phyloP scores from a whole-genome alignment of 2,888 invertebrate genomes.

The Heliconius ismenius region DNA sequence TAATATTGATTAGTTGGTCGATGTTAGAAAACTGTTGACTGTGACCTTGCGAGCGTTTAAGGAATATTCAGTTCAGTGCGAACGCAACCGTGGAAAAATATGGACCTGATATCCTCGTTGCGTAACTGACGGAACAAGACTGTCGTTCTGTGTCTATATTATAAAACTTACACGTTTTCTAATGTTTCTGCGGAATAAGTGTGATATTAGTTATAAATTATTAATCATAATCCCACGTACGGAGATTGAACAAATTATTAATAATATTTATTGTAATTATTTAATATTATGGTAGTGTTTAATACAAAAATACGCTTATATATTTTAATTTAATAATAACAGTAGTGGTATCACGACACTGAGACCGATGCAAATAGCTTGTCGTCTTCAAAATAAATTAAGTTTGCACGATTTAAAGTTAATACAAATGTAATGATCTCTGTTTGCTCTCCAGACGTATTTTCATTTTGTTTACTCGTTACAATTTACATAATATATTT shows the following conservation, averaged over 20 bases:
- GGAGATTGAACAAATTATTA: slow-evolving; percentile 28
- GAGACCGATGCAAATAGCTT: slow-evolving; percentile 24
- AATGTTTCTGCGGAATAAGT: slow-evolving; percentile 51
- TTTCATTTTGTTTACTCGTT: slow-evolving; percentile 51
- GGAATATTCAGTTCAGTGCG: slow-evolving; percentile 46
- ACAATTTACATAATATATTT: slow-evolving; percentile 38
- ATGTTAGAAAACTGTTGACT: slow-evolving; percentile 56
- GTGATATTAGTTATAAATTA: slow-evolving; percentile 64
- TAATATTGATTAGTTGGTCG: slow-evolving; percentile 58
- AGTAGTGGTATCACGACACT: slow-evolving; percentile 19
- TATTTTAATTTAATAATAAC: slow-evolving; percentile 41
- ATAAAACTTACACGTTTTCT: slow-evolving; percentile 41
- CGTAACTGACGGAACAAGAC: slow-evolving; percentile 50
- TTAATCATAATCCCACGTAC: slow-evolving; percentile 17
- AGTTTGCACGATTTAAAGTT: slow-evolving; percentile 32
- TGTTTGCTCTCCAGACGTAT: slow-evolving; percentile 56
- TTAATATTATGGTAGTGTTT: slow-evolving; percentile 38
- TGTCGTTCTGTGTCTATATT: slow-evolving; percentile 35
- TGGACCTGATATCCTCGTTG: slow-evolving; percentile 47
- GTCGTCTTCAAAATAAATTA: slow-evolving; percentile 34
- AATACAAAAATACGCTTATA: slow-evolving; percentile 47
- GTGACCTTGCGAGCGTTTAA: slow-evolving; percentile 50
- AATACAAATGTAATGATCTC: slow-evolving; percentile 55
- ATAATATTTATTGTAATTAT: slow-evolving; percentile 45
- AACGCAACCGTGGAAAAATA: slow-evolving; percentile 47